Evolutionary conservation across 2,113 vertebrate genomes (phyloP).

Genomic region (Tor tambroides): DNA sequence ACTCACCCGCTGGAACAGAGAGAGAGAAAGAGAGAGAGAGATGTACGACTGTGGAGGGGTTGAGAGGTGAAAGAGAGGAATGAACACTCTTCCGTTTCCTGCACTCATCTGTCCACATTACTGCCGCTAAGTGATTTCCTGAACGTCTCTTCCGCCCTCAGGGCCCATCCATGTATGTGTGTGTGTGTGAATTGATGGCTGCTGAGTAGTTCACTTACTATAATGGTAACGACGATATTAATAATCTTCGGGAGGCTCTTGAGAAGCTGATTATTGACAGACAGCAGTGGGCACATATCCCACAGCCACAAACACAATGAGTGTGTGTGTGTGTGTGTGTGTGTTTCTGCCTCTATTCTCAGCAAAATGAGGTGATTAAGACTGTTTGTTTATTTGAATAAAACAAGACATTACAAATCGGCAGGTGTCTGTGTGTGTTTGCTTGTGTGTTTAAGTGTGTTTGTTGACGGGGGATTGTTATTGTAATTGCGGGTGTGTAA

Average conservation of each 20-base stretch:
- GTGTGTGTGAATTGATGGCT: background rate
- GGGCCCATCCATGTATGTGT: background rate
- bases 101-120: slow-evolving; percentile 37
- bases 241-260: slow-evolving; percentile 17
- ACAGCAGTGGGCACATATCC: background rate
- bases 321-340: slow-evolving; percentile 7
- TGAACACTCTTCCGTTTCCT: slow-evolving; percentile 26
- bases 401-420: slow-evolving; percentile 10
- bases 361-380: background rate
- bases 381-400: slow-evolving; percentile 23
- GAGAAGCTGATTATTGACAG: slow-evolving; percentile 11
- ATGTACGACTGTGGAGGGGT: slow-evolving; percentile 23
- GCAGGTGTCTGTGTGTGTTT: slow-evolving; percentile 23
- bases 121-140: slow-evolving; percentile 31
- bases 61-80: slow-evolving; percentile 11
- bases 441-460: slow-evolving; percentile 13
- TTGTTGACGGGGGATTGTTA: background rate
- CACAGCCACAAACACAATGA: background rate
- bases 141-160: slow-evolving; percentile 20
- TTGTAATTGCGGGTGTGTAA: slow-evolving; percentile 22
- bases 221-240: slow-evolving; percentile 21
- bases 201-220: slow-evolving; percentile 22
- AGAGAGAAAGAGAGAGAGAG: background rate
- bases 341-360: background rate
- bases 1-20: slow-evolving; percentile 47